Conservation (phyloP, 2,888 invertebrate species). For the Lomographa bimaculata region DNA sequence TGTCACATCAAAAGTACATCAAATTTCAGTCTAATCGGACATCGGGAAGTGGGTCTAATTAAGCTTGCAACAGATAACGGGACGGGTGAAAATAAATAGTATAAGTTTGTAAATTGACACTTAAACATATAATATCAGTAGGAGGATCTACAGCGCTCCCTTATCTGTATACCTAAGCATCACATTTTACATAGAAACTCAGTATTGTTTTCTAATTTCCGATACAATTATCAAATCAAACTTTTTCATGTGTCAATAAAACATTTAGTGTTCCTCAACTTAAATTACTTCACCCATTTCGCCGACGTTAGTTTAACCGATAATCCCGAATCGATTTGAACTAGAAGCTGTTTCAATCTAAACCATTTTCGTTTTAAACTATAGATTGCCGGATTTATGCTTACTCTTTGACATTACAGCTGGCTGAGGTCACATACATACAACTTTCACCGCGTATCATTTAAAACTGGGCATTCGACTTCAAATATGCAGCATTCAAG, state of each 20-base stretch:
- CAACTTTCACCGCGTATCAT: slow-evolving; percentile 42
- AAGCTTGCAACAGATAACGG: no score
- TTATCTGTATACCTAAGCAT: no score
- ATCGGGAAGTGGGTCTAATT: no score
- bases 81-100: no score
- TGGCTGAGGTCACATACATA: slow-evolving; percentile 36
- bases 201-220: no score
- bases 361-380: slow-evolving; percentile 5
- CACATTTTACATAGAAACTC: no score
- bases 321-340: slow-evolving; percentile 5
- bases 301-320: slow-evolving; percentile 4
- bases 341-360: slow-evolving; percentile 2
- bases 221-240: slow-evolving; percentile 8
- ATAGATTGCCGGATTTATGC: slow-evolving; percentile 30
- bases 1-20: no score
- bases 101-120: no score
- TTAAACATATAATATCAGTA: no score
- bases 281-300: slow-evolving; percentile 13
- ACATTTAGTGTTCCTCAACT: slow-evolving; percentile 6
- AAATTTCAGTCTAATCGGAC: no score
- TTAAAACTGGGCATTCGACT: slow-evolving; percentile 38
- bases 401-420: slow-evolving; percentile 38
- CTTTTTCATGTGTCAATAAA: slow-evolving; percentile 15
- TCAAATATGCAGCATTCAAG: slow-evolving; percentile 42
- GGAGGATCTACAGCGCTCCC: no score